Evolutionary conservation across 2,113 vertebrate species (phyloP).

Genomic region (Propithecus coquereli): DNA sequence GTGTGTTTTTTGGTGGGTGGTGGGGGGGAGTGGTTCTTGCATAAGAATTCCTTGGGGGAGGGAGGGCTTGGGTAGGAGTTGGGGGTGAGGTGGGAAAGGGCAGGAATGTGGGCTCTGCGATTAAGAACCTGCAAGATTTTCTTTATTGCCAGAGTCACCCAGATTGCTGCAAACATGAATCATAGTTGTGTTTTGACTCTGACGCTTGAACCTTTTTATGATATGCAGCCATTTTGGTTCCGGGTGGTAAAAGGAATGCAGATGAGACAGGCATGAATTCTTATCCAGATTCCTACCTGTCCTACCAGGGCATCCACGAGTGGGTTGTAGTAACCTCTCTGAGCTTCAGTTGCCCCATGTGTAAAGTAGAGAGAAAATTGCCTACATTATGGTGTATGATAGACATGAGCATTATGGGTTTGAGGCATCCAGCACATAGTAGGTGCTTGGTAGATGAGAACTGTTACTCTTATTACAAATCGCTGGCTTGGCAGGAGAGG

Average conservation of each 20-base stretch:
- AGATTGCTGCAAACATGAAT: background rate
- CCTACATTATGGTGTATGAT: background rate
- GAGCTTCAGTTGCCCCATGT: background rate
- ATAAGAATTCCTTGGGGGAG: background rate
- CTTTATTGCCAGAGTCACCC: background rate
- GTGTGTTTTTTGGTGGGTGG: background rate
- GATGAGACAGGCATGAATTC: background rate
- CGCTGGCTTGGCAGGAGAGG: background rate
- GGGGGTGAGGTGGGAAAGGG: background rate
- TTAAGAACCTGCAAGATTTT: background rate
- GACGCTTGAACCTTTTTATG: conserved; percentile 7
- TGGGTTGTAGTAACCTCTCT: background rate
- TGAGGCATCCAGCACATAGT: background rate
- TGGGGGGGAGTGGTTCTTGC: background rate
- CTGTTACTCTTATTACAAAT: background rate
- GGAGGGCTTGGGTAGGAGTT: background rate
- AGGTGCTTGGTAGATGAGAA: background rate
- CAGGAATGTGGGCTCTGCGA: background rate
- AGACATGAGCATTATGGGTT: background rate
- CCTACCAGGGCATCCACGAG: background rate
- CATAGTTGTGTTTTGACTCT: background rate
- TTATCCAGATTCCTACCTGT: background rate
- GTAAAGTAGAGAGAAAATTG: background rate
- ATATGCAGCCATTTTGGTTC: conserved; percentile 23
- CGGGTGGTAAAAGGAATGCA: background rate